Base-by-base conservation (phyloP, 2,888 invertebrate genomes). In the Papilio demoleus region DNA sequence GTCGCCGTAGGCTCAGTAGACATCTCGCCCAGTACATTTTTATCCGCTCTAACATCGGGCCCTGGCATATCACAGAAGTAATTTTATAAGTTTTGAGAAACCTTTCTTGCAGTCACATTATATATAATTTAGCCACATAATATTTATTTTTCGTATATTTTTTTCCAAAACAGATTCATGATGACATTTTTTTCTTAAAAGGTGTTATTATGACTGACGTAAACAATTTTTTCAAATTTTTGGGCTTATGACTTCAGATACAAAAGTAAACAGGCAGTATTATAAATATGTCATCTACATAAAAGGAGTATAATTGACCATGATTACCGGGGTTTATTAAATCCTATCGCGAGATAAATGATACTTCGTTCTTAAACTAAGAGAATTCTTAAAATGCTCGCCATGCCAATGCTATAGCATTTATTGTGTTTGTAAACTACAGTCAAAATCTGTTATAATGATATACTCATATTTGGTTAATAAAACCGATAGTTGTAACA, bases 41-140 rank as follows among this genome's bases (percentile, higher is more conserved):
- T 89, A 79, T 90, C 88, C 82, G 89, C 80, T 86, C 87, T 88
- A 74, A 88, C 86, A 89, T 92, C 92, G 74, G 92, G 91, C 82
- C 92, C 92, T 86, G 92, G 92, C 92, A 92, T 92, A 89, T 88
- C 92, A 92, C 86, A 86, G 85, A 81, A 81, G 81, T 83, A 82
- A 82, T 81, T 79, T 81, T 80, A 79, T 79, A 79, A 71, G 78
- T 84, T 80, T 71, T 79, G 59, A 24, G 60, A 68, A 64, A 81
- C 75, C 78, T 75, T 78, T 79, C 75, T 81, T 74, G 77, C 77
- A 80, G 84, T 87, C 84, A 87, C 88, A 90, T 88, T 86, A 86
- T 90, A 87, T 80, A 81, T 81, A 87, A 85, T 87, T 86, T 85
- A 77, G 83, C 79, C 80, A 80, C 86, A 87, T 89, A 70, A 61